Evolutionary conservation across 2,113 vertebrate genomes (phyloP).

Genomic region (Phalacrocorax brasilianus): DNA sequence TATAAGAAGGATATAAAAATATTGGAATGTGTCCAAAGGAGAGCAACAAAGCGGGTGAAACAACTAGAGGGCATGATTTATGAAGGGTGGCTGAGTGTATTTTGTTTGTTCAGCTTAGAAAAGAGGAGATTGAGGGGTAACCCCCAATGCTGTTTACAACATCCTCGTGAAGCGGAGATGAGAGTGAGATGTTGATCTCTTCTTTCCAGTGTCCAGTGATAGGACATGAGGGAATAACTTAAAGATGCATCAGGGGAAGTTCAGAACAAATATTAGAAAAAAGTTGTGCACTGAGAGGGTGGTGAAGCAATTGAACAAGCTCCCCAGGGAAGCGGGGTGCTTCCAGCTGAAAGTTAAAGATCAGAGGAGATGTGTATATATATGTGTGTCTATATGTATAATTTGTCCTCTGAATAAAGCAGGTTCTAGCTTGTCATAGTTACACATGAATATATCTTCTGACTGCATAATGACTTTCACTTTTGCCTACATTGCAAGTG

Average conservation of each 20-base stretch:
- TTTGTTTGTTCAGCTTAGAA: background rate
- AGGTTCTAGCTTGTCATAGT: background rate
- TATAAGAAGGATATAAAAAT: background rate
- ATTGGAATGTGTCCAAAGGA: background rate
- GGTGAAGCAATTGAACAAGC: background rate
- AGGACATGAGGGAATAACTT: background rate
- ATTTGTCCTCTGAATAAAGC: background rate
- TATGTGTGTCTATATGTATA: no score
- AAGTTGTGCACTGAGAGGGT: background rate
- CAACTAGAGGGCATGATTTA: background rate
- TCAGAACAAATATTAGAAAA: no score
- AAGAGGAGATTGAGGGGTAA: background rate
- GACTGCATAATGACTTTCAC: background rate
- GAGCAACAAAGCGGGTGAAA: background rate
- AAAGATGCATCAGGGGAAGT: background rate
- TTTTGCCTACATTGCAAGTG: background rate
- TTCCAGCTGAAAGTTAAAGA: background rate
- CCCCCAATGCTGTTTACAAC: no score
- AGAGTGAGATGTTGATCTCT: no score
- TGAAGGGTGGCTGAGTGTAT: background rate
- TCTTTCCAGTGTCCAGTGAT: no score
- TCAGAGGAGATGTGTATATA: background rate
- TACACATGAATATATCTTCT: background rate
- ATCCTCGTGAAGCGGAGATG: no score
- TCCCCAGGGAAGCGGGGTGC: background rate